Evolutionary conservation across 2,888 invertebrate genomes (phyloP), one percentile per base, ranked within the genome.

Genomic region (Phyllotreta striolata): DNA sequence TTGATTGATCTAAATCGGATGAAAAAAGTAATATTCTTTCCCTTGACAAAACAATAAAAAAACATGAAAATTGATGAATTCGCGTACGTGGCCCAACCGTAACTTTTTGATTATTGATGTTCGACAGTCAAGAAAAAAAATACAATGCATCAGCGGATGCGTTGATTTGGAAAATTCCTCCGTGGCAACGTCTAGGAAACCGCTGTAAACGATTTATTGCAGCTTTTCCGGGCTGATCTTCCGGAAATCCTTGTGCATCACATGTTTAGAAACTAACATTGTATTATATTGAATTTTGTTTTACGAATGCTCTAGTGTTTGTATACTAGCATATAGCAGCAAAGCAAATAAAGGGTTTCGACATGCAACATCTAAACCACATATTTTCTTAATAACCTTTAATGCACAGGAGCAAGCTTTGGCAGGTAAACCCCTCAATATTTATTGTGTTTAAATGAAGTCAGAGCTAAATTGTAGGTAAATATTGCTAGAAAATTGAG

Each of bases 61-160:
- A 58, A 51, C 24, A 63, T 40, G 14, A 52, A 62, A 65, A 65
- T 65, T 65, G 65, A 65, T 65, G 65, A 55, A 47, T 12, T 40
- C 14, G 38, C 35, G 55, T 58, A 58, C 46, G 49, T 69, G 64
- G 63, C 63, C 54, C 14, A 64, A 58, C 66, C 54, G 55, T 64
- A 67, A 69, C 63, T 71, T 73, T 73, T 69, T 65, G 60, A 69
- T 72, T 72, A 73, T 73, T 73, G 71, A 73, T 72, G 70, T 65
- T 63, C 51, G 64, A 34, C 58, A 61, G 49, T 49, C 62, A 64
- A 55, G 56, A 63, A 65, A 72, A n/a, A 73, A 73, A 73, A 71
- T 68, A 57, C 64, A 66, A 68, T 70, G 69, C 49, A 71, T 43
- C 73, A 72, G 73, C 62, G 68, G 59, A 69, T 69, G 66, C 70